phyloP scores from a whole-genome alignment of 2,888 invertebrate species.

The Ectobius pallidus region DNA sequence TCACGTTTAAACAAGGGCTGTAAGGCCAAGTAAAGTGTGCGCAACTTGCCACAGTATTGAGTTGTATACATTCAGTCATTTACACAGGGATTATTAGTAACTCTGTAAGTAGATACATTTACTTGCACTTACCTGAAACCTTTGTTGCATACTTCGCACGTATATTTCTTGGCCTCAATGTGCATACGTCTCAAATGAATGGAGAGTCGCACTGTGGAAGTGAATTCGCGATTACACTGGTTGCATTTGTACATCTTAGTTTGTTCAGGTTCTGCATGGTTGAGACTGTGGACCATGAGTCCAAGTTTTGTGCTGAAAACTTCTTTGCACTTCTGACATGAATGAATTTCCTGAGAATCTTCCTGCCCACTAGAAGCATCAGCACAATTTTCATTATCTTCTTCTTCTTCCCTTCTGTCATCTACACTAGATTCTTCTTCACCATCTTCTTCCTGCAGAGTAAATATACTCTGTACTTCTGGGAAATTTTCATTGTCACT shows the following conservation, averaged over 20 bases:
- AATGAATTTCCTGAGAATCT: not conserved
- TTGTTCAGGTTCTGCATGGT: conserved; percentile 16
- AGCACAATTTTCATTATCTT: not conserved
- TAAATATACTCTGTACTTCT: not conserved
- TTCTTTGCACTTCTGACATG: conserved; percentile 22
- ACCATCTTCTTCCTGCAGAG: not conserved
- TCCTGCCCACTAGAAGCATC: not conserved
- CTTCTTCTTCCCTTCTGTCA: not conserved
- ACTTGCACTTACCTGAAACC: conserved; percentile 24
- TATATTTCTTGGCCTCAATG: conserved; percentile 23
- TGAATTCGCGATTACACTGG: conserved; percentile 30
- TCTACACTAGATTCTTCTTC: no score
- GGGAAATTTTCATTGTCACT: no score
- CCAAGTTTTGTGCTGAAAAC: conserved; percentile 29
- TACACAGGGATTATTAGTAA: no score
- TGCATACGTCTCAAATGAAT: conserved; percentile 34
- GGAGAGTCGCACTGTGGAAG: conserved; percentile 24
- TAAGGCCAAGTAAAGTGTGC: no score
- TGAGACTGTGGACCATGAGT: conserved; percentile 33
- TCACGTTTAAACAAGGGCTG: no score
- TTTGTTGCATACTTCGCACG: conserved; percentile 34
- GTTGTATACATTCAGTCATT: no score
- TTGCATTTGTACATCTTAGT: conserved; percentile 17
- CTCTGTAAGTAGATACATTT: no score
- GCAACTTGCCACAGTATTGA: no score